These are phyloP conservation scores for Borostomias antarcticus DNA, from an alignment of 2,797 vertebrate species.

Conservation along the genomic window DNA sequence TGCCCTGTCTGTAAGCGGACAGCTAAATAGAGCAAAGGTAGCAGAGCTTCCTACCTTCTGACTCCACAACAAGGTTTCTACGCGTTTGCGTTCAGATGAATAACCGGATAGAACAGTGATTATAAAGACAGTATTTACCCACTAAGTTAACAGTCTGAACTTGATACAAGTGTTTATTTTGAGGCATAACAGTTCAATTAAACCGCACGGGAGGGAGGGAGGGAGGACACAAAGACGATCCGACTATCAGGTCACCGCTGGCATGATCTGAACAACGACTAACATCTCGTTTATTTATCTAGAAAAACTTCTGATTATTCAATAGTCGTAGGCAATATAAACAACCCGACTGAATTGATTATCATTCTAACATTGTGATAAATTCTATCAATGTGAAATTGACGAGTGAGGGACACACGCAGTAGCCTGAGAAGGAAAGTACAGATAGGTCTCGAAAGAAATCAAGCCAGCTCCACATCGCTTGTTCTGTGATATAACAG, in stretches of 20 bases:
- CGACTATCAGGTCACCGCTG: constrained; percentile 72
- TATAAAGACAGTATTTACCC: constrained; percentile 12
- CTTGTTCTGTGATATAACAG: constrained; percentile 62
- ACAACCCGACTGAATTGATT: constrained; percentile 23
- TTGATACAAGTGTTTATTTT: constrained; percentile 50
- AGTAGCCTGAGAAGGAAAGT: constrained; percentile 67
- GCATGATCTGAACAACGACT: constrained; percentile 42
- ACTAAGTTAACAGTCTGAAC: constrained; percentile 8
- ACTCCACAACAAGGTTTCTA: constrained; percentile 55
- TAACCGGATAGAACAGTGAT: constrained; percentile 16
- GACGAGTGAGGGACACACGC: constrained; percentile 44
- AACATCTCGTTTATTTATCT: constrained; percentile 43
- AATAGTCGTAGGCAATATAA: not conserved
- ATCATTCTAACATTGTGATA: constrained; percentile 39
- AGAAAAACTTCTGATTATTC: constrained; percentile 50
- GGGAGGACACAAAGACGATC: constrained; percentile 79
- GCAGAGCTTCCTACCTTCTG: constrained; percentile 60
- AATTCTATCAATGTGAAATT: constrained; percentile 60
- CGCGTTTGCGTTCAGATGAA: constrained; percentile 31
- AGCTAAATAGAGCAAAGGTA: constrained; percentile 71
- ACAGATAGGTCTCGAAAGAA: constrained; percentile 53
- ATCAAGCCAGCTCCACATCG: constrained; percentile 65
- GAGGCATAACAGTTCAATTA: constrained; percentile 45
- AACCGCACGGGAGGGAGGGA: constrained; percentile 52
- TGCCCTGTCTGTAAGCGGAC: constrained; percentile 69